These are phyloP conservation scores for Auanema freiburgensis DNA, from an alignment of 2,888 invertebrate genomes.

Conservation along the genomic window DNA sequence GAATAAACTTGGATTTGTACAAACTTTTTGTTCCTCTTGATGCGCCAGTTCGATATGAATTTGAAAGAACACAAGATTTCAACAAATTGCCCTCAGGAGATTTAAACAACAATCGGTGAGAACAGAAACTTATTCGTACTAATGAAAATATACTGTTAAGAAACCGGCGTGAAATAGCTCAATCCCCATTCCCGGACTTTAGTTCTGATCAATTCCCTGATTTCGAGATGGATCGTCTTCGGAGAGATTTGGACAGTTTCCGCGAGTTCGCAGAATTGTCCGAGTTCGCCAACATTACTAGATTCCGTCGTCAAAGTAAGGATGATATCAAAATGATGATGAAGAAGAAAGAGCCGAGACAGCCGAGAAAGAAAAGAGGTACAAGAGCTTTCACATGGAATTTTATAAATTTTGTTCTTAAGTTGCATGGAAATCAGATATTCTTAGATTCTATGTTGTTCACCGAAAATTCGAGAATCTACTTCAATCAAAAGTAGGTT, in stretches of 20 bases:
- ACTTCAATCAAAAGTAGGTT: slow-evolving; percentile 40
- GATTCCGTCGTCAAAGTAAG: slow-evolving; percentile 12
- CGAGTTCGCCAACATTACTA: neutral
- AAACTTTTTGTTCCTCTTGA: slow-evolving; percentile 61
- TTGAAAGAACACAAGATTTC: slow-evolving; percentile 51
- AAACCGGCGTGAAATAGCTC: slow-evolving; percentile 7
- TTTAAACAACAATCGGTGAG: slow-evolving; percentile 20
- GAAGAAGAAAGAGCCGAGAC: slow-evolving; percentile 5
- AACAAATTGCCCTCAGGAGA: slow-evolving; percentile 51
- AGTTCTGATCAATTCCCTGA: slow-evolving; percentile 16
- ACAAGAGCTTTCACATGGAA: neutral
- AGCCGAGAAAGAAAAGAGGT: neutral
- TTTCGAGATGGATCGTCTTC: slow-evolving; percentile 37
- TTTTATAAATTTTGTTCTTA: slow-evolving; percentile 13
- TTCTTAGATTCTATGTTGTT: slow-evolving; percentile 63
- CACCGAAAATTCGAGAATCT: slow-evolving; percentile 59
- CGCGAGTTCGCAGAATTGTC: slow-evolving; percentile 17
- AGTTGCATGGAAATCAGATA: slow-evolving; percentile 53
- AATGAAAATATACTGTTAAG: slow-evolving; percentile 1
- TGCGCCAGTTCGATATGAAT: slow-evolving; percentile 55
- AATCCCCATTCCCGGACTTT: slow-evolving; percentile 13
- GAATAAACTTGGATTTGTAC: slow-evolving; percentile 62
- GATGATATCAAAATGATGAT: slow-evolving; percentile 6
- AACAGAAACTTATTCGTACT: neutral
- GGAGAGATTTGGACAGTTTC: slow-evolving; percentile 25